phyloP scores from a whole-genome alignment of 64 coral and sea anemone genomes.

The Catalaphyllia jardinei region DNA sequence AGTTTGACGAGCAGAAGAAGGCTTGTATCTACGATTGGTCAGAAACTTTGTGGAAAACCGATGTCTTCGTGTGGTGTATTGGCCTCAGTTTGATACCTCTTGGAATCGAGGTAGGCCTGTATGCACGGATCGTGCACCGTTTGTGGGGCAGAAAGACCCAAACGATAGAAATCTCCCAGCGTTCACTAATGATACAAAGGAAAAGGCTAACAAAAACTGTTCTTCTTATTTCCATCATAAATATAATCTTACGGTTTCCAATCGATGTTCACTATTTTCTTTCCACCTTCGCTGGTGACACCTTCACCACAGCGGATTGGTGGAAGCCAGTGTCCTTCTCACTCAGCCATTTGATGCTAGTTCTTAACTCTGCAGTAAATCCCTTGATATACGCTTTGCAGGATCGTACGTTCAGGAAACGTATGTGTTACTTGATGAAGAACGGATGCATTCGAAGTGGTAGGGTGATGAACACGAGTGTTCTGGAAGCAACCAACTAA shows the following conservation, averaged over 20 bases:
- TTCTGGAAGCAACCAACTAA: neutral
- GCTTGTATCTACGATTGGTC: neutral
- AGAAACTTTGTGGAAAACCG: neutral
- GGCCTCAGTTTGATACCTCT: neutral
- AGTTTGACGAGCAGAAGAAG: neutral
- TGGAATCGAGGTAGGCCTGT: neutral
- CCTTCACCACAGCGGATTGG: neutral
- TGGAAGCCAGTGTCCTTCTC: neutral
- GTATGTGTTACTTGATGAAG: neutral
- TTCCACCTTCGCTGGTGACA: neutral
- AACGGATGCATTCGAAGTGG: neutral
- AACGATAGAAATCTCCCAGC: neutral
- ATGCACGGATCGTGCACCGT: neutral
- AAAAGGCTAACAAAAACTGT: neutral
- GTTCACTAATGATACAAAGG: neutral
- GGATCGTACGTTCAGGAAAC: neutral
- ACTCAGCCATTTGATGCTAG: neutral
- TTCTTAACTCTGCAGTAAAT: slow-evolving; percentile 7
- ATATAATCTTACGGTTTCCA: neutral
- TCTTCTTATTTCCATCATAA: neutral
- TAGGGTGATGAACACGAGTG: neutral
- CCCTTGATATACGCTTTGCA: neutral
- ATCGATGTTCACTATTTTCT: neutral
- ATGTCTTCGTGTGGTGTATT: neutral
- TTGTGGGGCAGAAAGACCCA: neutral